Conservation (phyloP, 2,888 invertebrate genomes). For the Dysmachus trigonus region DNA sequence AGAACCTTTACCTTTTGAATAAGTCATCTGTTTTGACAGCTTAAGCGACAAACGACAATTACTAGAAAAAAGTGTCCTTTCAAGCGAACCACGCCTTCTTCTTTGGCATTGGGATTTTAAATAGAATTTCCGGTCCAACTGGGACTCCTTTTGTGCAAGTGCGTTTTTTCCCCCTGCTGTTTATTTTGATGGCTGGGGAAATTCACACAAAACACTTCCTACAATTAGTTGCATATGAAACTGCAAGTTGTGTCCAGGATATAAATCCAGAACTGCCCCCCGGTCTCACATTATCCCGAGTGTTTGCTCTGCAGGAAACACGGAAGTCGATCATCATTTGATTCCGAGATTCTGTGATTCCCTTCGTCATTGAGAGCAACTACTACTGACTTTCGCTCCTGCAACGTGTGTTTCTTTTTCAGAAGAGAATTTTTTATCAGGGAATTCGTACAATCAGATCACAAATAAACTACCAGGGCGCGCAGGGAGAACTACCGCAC, state of each 20-base stretch:
- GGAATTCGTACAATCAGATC: neutral
- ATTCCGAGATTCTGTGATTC: neutral
- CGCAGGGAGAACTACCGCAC: neutral
- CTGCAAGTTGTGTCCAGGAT: neutral
- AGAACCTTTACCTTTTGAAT: conserved; percentile 14
- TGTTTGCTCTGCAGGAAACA: neutral
- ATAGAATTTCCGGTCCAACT: conserved; percentile 15
- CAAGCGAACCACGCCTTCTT: neutral
- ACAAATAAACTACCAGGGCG: conserved; percentile 4
- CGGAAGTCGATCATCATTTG: conserved; percentile 31
- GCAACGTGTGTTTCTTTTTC: neutral
- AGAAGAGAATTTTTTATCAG: conserved; percentile 7
- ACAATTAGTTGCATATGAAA: conserved; percentile 18
- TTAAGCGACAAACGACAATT: conserved; percentile 24
- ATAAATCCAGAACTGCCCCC: neutral
- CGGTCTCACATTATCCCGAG: neutral
- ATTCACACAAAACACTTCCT: conserved; percentile 20
- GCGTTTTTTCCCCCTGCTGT: neutral
- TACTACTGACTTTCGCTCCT: neutral
- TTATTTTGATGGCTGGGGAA: neutral
- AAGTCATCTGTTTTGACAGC: conserved; percentile 37
- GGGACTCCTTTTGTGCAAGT: neutral
- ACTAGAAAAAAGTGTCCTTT: neutral
- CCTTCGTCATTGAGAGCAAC: neutral
- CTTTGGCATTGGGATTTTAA: neutral